These are phyloP conservation scores for Brachypalpus laphriformis DNA, from an alignment of 2,888 invertebrate genomes.

Conservation along the genomic window DNA sequence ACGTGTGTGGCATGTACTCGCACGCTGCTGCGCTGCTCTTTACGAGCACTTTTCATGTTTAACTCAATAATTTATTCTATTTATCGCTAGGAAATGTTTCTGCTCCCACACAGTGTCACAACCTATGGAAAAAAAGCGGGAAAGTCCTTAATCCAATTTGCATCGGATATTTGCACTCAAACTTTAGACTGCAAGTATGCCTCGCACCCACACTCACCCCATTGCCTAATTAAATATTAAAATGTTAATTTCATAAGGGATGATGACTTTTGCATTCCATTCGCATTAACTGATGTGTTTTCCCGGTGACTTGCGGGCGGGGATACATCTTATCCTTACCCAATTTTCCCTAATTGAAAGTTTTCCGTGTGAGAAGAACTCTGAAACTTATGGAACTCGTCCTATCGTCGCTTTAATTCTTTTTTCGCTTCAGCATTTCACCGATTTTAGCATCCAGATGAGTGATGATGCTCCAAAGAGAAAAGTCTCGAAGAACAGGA, in stretches of 20 bases:
- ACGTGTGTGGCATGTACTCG: constrained; percentile 27
- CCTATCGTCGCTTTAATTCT: background rate
- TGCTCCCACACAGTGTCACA: background rate
- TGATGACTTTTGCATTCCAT: constrained; percentile 67
- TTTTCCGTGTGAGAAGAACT: constrained; percentile 36
- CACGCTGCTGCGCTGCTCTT: background rate
- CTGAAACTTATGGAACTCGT: constrained; percentile 6
- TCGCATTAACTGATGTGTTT: constrained; percentile 61
- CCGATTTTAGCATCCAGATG: constrained; percentile 38
- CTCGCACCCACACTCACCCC: background rate
- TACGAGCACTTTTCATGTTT: constrained; percentile 39
- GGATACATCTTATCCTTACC: background rate
- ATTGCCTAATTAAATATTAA: constrained; percentile 71
- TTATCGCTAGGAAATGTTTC: constrained; percentile 39
- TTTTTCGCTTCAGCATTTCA: constrained; percentile 5
- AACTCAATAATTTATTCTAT: constrained; percentile 63
- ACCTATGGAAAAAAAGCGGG: background rate
- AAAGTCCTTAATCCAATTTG: constrained; percentile 73
- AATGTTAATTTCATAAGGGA: constrained; percentile 72
- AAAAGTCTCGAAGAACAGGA: constrained; percentile 2
- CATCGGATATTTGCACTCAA: constrained; percentile 65
- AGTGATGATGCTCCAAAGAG: constrained; percentile 30
- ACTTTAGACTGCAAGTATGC: constrained; percentile 32
- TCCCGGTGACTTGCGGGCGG: constrained; percentile 24
- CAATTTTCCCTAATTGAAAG: constrained; percentile 48